Evolutionary conservation across 1,140 invertebrate species (phyloP).

Genomic region (Myzus persicae): DNA sequence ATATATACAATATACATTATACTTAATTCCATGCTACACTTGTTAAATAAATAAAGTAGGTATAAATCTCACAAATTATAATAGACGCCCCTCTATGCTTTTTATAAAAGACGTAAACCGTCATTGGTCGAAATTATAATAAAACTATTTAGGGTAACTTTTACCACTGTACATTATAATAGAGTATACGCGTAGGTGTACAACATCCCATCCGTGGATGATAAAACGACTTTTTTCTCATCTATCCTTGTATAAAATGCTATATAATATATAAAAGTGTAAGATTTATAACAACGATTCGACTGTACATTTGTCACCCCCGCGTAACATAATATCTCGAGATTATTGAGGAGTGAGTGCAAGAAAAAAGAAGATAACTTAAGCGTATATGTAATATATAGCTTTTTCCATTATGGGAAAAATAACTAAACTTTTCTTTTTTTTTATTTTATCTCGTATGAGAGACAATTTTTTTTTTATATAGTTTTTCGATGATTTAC

Average conservation of each 20-base stretch:
- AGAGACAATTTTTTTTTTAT: constrained; percentile 11
- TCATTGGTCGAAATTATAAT: not conserved
- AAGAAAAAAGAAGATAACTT: not conserved
- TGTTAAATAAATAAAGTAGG: not conserved
- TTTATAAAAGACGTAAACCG: not conserved
- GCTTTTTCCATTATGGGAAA: not conserved
- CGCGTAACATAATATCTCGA: constrained; percentile 16
- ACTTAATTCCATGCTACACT: not conserved
- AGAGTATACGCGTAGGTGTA: not conserved
- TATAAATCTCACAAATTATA: not conserved
- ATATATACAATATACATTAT: too few species aligned
- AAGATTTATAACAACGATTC: constrained; percentile 14
- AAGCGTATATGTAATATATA: not conserved
- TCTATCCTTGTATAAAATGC: not conserved
- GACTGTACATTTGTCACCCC: constrained; percentile 9
- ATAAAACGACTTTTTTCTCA: not conserved
- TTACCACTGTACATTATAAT: not conserved
- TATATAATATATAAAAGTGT: not conserved
- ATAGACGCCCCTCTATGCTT: not conserved
- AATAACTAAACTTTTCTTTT: constrained; percentile 41
- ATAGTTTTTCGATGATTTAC: constrained; percentile 16
- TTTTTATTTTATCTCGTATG: not conserved
- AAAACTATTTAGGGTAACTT: not conserved
- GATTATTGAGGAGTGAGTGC: constrained; percentile 18
- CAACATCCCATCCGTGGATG: not conserved